These are phyloP conservation scores for Lycophotia porphyrea DNA, from an alignment of 2,888 invertebrate species.

Conservation along the genomic window DNA sequence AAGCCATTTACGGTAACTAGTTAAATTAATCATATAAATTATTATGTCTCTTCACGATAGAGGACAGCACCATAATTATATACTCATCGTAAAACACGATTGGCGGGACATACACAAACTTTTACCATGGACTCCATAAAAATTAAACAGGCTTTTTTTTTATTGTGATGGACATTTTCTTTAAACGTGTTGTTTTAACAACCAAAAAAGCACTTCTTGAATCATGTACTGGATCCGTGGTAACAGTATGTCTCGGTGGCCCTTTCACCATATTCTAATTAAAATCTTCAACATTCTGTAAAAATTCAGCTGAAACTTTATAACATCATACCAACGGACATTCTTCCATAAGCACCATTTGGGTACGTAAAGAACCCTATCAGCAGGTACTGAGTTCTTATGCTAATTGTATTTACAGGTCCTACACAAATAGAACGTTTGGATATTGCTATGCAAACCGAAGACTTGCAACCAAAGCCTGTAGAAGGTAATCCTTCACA, in stretches of 20 bases:
- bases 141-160: not conserved
- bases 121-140: not conserved
- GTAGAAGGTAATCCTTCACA: conserved; percentile 21
- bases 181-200: not conserved
- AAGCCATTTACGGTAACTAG: conserved; percentile 17
- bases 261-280: not conserved
- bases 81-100: not conserved
- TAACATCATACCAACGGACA: not conserved
- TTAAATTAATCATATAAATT: not conserved
- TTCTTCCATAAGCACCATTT: not conserved
- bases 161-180: not conserved
- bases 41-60: not conserved
- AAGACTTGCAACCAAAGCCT: not conserved
- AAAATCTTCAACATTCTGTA: not conserved
- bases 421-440: not conserved
- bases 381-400: not conserved
- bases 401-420: conserved; percentile 3
- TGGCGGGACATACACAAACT: not conserved
- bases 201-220: not conserved
- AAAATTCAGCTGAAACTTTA: not conserved
- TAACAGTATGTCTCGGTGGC: too few relatives aligned
- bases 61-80: not conserved
- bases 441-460: conserved; percentile 14
- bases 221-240: not conserved
- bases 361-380: not conserved